Percentiles rank a stretch among this genome's conserved stretches.
These are phyloP conservation scores for Basileuterus tristriatus DNA, from an alignment of 2,797 vertebrate species.

Conservation along the genomic window DNA sequence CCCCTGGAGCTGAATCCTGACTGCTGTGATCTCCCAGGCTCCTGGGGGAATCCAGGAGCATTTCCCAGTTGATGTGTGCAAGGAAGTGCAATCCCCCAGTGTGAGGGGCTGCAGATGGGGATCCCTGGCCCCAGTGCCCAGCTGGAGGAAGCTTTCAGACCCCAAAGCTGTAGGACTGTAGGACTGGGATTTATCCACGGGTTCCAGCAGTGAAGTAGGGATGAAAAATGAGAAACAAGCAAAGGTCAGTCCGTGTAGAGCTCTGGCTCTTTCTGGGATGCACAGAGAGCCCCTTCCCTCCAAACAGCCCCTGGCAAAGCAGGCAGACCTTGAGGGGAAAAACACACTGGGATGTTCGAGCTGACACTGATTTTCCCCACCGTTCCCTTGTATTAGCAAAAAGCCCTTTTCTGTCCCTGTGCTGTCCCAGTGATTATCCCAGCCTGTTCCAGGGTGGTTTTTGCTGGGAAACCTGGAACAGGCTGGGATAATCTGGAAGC, in stretches of 20 bases:
- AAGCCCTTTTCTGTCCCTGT: not conserved
- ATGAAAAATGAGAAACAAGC: not conserved
- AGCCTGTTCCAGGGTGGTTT: not conserved
- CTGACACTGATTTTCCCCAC: not conserved
- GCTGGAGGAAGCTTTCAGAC: not conserved
- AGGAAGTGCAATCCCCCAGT: not conserved
- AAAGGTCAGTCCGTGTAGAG: not conserved
- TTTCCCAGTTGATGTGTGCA: not conserved
- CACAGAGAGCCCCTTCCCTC: fast-evolving
- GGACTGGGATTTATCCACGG: not conserved
- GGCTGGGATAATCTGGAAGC: not conserved
- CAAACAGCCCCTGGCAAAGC: not conserved
- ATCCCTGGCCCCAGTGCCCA: not conserved
- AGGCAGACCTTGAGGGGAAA: not conserved
- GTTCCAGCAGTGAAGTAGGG: not conserved
- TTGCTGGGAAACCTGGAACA: not conserved
- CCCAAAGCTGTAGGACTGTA: not conserved
- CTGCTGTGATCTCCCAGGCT: fast-evolving
- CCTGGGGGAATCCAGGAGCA: not conserved
- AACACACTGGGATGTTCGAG: fast-evolving
- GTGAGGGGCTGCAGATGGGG: not conserved
- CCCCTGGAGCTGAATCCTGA: not conserved
- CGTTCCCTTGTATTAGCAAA: not conserved
- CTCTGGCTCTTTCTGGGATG: not conserved
- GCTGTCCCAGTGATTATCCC: not conserved